Evolutionary conservation across 2,888 invertebrate genomes (phyloP).

Genomic region (Drosophila prostipennis): DNA sequence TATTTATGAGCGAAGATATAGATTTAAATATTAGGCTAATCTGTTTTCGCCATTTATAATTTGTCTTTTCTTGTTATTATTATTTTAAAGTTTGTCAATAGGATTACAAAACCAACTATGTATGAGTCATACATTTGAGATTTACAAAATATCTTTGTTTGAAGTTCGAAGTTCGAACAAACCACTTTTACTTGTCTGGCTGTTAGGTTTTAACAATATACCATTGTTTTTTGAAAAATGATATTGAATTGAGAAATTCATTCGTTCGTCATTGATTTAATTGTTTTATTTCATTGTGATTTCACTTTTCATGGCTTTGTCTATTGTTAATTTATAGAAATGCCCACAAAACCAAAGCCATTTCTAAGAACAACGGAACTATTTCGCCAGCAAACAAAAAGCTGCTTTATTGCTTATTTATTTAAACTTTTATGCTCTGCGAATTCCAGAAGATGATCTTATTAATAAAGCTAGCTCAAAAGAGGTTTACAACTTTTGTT

Average conservation of each 20-base stretch:
- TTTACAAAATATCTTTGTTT: background rate
- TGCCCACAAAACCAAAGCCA: conserved; percentile 12
- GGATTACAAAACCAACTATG: background rate
- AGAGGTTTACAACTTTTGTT: background rate
- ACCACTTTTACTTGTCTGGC: conserved; percentile 19
- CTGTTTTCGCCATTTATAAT: conserved; percentile 1
- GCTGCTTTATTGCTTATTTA: conserved; percentile 3
- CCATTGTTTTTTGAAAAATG: conserved; percentile 11
- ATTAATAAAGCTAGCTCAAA: background rate
- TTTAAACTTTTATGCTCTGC: conserved; percentile 7
- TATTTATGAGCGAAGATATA: background rate
- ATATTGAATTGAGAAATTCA: conserved; percentile 12
- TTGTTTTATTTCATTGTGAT: conserved; percentile 29
- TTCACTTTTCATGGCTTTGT: conserved; percentile 30
- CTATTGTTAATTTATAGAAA: conserved; percentile 16
- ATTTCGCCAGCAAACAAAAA: conserved; percentile 5
- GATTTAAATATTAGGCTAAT: conserved; percentile 20
- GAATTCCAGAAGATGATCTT: conserved; percentile 11
- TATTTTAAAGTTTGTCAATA: background rate
- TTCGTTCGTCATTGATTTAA: conserved; percentile 9
- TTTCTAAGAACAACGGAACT: conserved; percentile 33
- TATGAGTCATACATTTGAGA: background rate
- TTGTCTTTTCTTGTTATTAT: background rate
- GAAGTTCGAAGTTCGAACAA: background rate
- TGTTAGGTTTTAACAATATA: background rate